Base-by-base conservation (phyloP, 2,888 invertebrate species). In the Antheraea assamensis region DNA sequence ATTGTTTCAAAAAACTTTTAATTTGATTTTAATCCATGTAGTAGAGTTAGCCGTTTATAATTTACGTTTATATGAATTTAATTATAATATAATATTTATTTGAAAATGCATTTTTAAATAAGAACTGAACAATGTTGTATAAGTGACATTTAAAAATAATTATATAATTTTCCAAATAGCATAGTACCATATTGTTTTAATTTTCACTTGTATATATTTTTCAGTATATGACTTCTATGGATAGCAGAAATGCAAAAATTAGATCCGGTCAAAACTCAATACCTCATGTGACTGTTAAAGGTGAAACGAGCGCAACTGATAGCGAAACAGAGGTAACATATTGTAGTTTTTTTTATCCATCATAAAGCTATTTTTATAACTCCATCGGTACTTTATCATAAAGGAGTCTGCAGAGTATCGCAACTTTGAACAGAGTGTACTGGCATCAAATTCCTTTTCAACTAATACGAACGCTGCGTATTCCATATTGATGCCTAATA, bases 241-340 rank as follows among this genome's bases (percentile, higher is more conserved):
- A 74, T 27, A 72, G 61, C 72, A 73, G 35, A 49, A 72, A 72
- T 42, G 74, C 71, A 70, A 73, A 75, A 70, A 77, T 71, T 72
- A 73, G 24, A 61, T 73, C 64, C 35, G 55, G 58, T 13, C 75
- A 74, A 71, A 78, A 74, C 72, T 70, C 71, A 71, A 47, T 79
- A 21, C 77, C 82, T 27, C 79, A 78, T 66, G 74, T 83, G 24
- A 68, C 79, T 31, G 81, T 80, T 7, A 77, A 78, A 71, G 78
- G 76, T 70, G 79, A 81, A 68, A 77, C 80, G 35, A 83, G 82
- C 70, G 76, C 74, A 10, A 87, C 83, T 71, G 85, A 84, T n/a
- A 80, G 81, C 61, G 86, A 86, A 30, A 74, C 76, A 72, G 85
- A 85, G 76, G 86, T 86, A 15, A 61, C 47, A 55, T 30, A 42